Base-by-base conservation (phyloP, 1,140 invertebrate genomes). In the Drosophila truncata region DNA sequence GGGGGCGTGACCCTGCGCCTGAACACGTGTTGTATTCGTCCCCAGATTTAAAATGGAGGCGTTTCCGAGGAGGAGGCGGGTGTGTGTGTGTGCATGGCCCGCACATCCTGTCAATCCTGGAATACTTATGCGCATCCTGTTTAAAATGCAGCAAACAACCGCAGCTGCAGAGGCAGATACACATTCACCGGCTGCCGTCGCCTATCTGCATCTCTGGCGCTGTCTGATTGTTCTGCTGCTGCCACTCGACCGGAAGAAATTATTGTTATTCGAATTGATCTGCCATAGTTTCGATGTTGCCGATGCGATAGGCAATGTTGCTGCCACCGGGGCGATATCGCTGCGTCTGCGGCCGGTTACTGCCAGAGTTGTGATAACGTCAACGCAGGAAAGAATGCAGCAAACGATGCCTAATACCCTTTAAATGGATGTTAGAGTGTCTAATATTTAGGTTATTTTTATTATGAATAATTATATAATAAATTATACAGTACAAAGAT, bases 191-290 rank as follows among this genome's bases (percentile, higher is more conserved):
- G 25, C 47, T 50, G 47, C 47, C 39, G 63, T 29, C 49, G 60
- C 44, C 60, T 71, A 78, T 71, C 70, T 61, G 52, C 59, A 71
- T 69, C 66, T 63, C 58, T 60, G 46, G 39, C 50, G 33, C 62
- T 60, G 46, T 44, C 80, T 44, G 41, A 41, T 76, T 66, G 49
- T 54, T 67, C 82, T 76, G 66, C 54, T 65, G 78, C 64, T 87
- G 83, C 62, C 70, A 76, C 64, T 88, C 70, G 75, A 90, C 85
- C 85, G 85, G 85, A 88, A 88, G 85, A 88, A 88, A 88, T 88
- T 88, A 88, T 88, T 88, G 85, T 88, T 88, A 88, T 88, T 90
- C 86, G 85, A 90, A 90, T 90, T 81, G 86, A 88, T 88, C 85
- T 88, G 85, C 70, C 72, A 71, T 47, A 64, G 67, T 85, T 70